These are phyloP conservation scores for Rhinophrynus dorsalis DNA, from an alignment of 2,797 vertebrate species.

Conservation along the genomic window DNA sequence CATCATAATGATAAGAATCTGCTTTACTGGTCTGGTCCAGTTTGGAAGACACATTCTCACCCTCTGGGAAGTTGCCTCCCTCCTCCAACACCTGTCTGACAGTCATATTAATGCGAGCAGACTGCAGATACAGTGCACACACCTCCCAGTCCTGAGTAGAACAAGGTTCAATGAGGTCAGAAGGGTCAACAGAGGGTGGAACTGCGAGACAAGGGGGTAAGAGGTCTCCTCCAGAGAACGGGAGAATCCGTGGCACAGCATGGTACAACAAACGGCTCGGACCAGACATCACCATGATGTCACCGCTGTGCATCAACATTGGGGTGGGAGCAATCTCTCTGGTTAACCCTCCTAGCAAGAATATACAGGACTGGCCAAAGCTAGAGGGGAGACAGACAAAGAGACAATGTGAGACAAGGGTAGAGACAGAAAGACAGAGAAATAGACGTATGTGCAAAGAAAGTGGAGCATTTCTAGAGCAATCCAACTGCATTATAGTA, in stretches of 20 bases:
- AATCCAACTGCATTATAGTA: too few relatives aligned
- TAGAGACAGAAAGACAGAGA: not conserved
- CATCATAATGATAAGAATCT: conserved; percentile 3
- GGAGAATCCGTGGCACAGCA: conserved; percentile 86
- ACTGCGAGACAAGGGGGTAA: conserved; percentile 60
- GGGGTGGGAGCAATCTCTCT: conserved; percentile 82
- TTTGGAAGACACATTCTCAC: conserved; percentile 30
- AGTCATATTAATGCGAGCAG: conserved; percentile 89
- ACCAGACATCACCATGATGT: conserved; percentile 95
- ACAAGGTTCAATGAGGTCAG: conserved; percentile 65
- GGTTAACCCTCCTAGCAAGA: conserved; percentile 83
- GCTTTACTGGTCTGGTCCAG: not conserved
- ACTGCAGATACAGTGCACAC: conserved; percentile 81
- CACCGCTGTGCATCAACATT: conserved; percentile 93
- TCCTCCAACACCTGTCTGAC: conserved; percentile 85
- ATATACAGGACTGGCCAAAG: conserved; percentile 92
- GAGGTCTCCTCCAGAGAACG: conserved; percentile 58
- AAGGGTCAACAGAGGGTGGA: conserved; percentile 26
- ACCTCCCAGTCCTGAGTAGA: conserved; percentile 81
- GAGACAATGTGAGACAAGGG: not conserved
- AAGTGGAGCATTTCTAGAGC: too few relatives aligned
- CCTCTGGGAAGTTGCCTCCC: conserved; percentile 74
- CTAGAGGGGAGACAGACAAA: conserved; percentile 57
- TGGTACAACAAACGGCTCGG: conserved; percentile 90
- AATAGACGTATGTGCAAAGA: too few relatives aligned